Evolutionary conservation across 2,113 vertebrate genomes (phyloP), one percentile per base, ranked within the genome.

Genomic region (Cryptoleucopteryx plumbea): DNA sequence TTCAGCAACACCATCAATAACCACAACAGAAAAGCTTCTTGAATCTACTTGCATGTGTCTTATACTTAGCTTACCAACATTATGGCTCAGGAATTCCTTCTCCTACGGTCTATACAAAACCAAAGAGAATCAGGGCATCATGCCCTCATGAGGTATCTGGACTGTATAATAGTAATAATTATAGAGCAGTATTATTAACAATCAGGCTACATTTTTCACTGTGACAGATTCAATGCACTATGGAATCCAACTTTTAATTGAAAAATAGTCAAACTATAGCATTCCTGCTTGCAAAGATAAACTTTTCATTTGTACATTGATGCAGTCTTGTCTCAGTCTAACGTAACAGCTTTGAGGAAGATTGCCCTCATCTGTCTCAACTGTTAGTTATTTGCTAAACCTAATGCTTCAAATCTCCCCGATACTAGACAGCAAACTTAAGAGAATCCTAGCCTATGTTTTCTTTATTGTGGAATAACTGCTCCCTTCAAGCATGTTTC

Each of bases 161-260:
- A 97, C 89, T 96, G 83, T 95, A 95, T 91, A 94, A 96, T n/a
- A 93, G 80, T 66, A 96, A 94, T 94, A 96, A 95, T 96, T 97
- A 88, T 66, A 95, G 58, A 95, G 87, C 27, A 38, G 87, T 80
- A 88, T 94, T 94, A 97, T 86, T 94, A 91, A 93, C 93, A 77
- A 92, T 87, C 92, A 94, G 92, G 79, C 92, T 86, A 62, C 92
- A 92, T 97, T 96, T 96, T 96, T 95, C 96, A 96, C 93, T 88
- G 92, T 95, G 94, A 97, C 92, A 94, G 90, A 86, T 92, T 90
- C 92, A 95, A 81, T 90, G 94, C 91, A 82, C 94, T 96, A 87
- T 19, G 70, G 96, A 96, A 96, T 77, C 74, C 85, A 96, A 94
- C 61, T 96, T 97, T 95, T 96, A 96, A 97, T 96, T 96, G 94